Conservation (phyloP, 2,888 invertebrate species). For the Elysia crispata region DNA sequence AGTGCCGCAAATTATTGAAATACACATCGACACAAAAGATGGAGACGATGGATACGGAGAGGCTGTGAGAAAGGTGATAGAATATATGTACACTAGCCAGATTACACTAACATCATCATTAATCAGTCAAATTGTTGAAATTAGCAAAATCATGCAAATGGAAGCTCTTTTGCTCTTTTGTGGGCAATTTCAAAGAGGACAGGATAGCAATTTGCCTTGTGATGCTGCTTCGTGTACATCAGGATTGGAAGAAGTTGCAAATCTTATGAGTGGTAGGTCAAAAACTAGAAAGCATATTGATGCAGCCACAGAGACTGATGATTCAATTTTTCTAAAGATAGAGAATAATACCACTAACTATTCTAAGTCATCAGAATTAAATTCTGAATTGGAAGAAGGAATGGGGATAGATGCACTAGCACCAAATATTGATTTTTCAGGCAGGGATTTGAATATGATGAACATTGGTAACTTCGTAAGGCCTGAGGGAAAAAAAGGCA, state of each 20-base stretch:
- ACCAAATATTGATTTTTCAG: no score
- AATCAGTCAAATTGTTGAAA: conserved; percentile 68
- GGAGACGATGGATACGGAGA: conserved; percentile 65
- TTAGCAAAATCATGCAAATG: conserved; percentile 75
- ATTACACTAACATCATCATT: conserved; percentile 60
- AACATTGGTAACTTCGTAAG: no score
- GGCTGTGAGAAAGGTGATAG: conserved; percentile 71
- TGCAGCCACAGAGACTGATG: conserved; percentile 50
- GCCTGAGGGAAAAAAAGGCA: conserved; percentile 1
- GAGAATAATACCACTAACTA: not conserved
- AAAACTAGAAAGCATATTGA: conserved; percentile 44
- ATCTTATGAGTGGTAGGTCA: conserved; percentile 40
- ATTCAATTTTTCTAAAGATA: conserved; percentile 46
- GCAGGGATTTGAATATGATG: no score
- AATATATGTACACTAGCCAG: conserved; percentile 73
- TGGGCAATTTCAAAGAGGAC: conserved; percentile 53
- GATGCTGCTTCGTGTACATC: conserved; percentile 37
- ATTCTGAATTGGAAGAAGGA: not conserved
- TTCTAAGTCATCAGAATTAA: not conserved
- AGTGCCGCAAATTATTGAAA: conserved; percentile 74
- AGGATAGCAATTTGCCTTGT: conserved; percentile 36
- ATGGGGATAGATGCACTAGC: no score
- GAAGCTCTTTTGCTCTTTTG: conserved; percentile 61
- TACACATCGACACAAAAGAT: conserved; percentile 71
- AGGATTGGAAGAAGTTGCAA: conserved; percentile 40